Percentiles rank a stretch among this genome's conserved stretches.
These are phyloP conservation scores for Xanthorhoe spadicearia DNA, from an alignment of 2,888 invertebrate species.

Conservation along the genomic window DNA sequence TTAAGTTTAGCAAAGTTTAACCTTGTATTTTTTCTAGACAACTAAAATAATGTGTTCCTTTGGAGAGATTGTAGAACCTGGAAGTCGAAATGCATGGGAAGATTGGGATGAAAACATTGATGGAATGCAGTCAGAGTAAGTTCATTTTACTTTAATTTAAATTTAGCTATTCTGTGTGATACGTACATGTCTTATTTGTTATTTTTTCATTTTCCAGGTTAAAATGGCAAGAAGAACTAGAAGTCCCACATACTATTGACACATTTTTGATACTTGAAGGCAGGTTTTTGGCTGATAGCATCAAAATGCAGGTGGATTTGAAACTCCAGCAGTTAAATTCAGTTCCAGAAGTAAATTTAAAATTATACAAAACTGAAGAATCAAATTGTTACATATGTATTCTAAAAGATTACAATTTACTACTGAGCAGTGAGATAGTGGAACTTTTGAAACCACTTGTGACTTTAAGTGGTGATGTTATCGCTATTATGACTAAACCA, in stretches of 20 bases:
- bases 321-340: constrained; percentile 60
- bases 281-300: constrained; percentile 65
- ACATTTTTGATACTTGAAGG: constrained; percentile 73
- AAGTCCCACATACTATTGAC: constrained; percentile 56
- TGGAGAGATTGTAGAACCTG: constrained; percentile 77
- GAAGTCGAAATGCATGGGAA: constrained; percentile 72
- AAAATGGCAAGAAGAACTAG: constrained; percentile 54
- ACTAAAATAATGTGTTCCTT: constrained; percentile 61
- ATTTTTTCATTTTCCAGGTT: constrained; percentile 60
- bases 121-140: constrained; percentile 51
- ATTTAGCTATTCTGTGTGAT: not conserved
- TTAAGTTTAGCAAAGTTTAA: not conserved
- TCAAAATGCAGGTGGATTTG: constrained; percentile 52
- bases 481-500: constrained; percentile 69
- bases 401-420: constrained; percentile 68
- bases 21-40: too few species aligned
- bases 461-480: constrained; percentile 57
- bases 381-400: constrained; percentile 64
- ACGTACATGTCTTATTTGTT: not conserved
- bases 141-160: constrained; percentile 7
- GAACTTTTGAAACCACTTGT: constrained; percentile 64
- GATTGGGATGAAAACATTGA: constrained; percentile 73
- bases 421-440: constrained; percentile 70
- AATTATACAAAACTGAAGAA: constrained; percentile 59
- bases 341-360: constrained; percentile 61